These are phyloP conservation scores for Umimayanthus kanabou DNA, from an alignment of 92 coral and sea anemone genomes.

Conservation along the genomic window DNA sequence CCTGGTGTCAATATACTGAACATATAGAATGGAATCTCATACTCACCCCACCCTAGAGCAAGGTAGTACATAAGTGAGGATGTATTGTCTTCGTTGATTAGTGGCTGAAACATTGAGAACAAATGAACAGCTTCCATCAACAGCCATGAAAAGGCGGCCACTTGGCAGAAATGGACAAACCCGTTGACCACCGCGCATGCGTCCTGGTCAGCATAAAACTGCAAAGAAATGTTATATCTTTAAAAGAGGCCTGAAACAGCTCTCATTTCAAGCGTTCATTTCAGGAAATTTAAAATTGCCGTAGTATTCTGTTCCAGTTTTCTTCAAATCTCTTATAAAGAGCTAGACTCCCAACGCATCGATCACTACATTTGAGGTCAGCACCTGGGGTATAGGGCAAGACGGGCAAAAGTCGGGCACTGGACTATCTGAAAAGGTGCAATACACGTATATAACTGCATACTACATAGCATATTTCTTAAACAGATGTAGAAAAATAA, in stretches of 20 bases:
- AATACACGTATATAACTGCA: no score
- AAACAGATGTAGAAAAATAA: no score
- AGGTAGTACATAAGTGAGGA: constrained; percentile 66
- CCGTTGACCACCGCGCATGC: constrained; percentile 77
- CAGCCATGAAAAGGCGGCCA: constrained; percentile 79
- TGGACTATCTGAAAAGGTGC: no score
- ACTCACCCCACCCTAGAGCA: constrained; percentile 88
- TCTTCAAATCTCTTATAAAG: no score
- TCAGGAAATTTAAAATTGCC: no score
- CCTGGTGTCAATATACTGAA: constrained; percentile 66
- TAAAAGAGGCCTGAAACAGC: background rate
- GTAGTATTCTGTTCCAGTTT: background rate
- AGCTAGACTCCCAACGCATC: no score
- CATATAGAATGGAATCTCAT: constrained; percentile 30
- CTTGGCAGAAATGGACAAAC: constrained; percentile 80
- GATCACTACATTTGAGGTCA: no score
- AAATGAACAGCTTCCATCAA: constrained; percentile 80
- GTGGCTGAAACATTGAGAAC: constrained; percentile 58
- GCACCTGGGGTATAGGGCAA: no score
- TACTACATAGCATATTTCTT: no score
- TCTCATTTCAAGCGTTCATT: background rate
- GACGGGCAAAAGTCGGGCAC: no score
- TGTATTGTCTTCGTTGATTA: constrained; percentile 74
- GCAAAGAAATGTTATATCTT: background rate
- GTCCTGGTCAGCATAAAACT: constrained; percentile 65